These are phyloP conservation scores for Synanceia verrucosa DNA, from an alignment of 2,797 vertebrate genomes.

Conservation along the genomic window DNA sequence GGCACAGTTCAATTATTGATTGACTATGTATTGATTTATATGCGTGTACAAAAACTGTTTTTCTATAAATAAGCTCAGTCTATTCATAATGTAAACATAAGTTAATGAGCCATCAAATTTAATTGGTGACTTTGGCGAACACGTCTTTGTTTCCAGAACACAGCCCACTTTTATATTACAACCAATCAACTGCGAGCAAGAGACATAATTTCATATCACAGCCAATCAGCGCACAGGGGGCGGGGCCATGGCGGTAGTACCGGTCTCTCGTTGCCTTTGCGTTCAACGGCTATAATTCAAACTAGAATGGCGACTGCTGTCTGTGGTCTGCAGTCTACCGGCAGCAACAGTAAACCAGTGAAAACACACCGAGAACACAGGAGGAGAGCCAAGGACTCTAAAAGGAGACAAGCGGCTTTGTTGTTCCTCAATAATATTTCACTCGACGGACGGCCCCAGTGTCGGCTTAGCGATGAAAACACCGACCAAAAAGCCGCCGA, in stretches of 20 bases:
- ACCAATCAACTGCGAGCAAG: slow-evolving; percentile 55
- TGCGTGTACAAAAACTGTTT: too few relatives aligned
- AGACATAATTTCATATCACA: not conserved
- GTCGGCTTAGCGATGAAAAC: slow-evolving; percentile 71
- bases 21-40: too few relatives aligned
- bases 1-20: too few relatives aligned
- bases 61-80: not conserved
- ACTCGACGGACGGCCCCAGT: slow-evolving; percentile 88
- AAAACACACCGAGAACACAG: slow-evolving; percentile 74
- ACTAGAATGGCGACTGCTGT: slow-evolving; percentile 88
- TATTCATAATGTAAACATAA: not conserved
- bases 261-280: slow-evolving; percentile 30
- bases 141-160: slow-evolving; percentile 17
- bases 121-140: not conserved
- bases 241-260: slow-evolving; percentile 20
- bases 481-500: slow-evolving; percentile 53
- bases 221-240: slow-evolving; percentile 66
- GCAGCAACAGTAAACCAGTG: slow-evolving; percentile 52
- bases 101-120: not conserved
- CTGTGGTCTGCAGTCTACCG: slow-evolving; percentile 73
- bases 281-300: slow-evolving; percentile 52
- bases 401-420: slow-evolving; percentile 90
- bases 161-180: not conserved
- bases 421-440: slow-evolving; percentile 94
- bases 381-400: slow-evolving; percentile 84